Base-by-base conservation (phyloP, 2,888 invertebrate genomes). In the Drosophila diplacantha region DNA sequence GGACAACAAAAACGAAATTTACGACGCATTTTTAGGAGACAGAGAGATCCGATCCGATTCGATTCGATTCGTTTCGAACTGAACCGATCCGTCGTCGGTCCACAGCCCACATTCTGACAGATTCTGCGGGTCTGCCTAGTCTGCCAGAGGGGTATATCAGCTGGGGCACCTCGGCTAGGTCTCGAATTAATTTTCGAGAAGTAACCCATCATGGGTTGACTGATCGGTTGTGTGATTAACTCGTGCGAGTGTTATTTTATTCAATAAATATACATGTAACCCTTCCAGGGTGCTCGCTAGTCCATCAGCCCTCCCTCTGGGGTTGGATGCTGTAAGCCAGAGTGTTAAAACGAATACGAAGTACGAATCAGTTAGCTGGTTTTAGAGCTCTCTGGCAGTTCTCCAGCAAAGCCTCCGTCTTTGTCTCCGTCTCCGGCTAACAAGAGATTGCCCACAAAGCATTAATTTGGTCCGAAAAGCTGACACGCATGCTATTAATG, bases 401-500 rank as follows among this genome's bases (percentile, higher is more conserved):
- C 31, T 54, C 26, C n/a, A n/a, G n/a, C n/a, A 31, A 43, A 50
- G 66, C 62, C 41, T 44, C 24, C 14, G 26, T 9, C 26, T 29
- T 9, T 9, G 26, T 29, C 26, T 47, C 20, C 20, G 38, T 38
- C 46, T 51, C 32, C 50, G 53, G 39, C 59, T 74, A 66, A 66
- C 72, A 71, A 71, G 59, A 63, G 47, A 54, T 58, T 67, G 65
- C 57, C 68, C 57, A 65, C 58, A 66, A 59, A 55, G 35, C 71
- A 74, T 74, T 74, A 66, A 72, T 71, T 72, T 60, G 59, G 62
- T 71, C 62, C 39, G 41, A 41, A 67, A 72, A 56, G 39, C 62
- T 63, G 72, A 74, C 67, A 74, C 72, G 56, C 67, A 74, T 68
- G 50, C 43, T 71, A 66, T 71, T 71, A 63, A 74, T 51, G 54